Evolutionary conservation across 2,888 invertebrate genomes (phyloP), one percentile per base, ranked within the genome.

Genomic region (Acronicta psi): DNA sequence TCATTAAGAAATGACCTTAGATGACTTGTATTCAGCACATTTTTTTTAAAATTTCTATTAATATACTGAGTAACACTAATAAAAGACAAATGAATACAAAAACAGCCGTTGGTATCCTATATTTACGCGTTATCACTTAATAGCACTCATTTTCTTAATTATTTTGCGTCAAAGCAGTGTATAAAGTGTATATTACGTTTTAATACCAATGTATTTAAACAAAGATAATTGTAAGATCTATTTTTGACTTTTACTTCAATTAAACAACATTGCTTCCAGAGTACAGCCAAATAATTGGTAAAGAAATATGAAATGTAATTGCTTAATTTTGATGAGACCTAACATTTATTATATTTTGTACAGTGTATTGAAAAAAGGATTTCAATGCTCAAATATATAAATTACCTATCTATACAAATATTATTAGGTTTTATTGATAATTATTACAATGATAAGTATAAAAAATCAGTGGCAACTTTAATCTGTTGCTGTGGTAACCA

Each of bases 151-250:
- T 53, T 67, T 65, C 20, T 17, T 25, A 59, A 69, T 57, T 34
- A 18, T 47, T 47, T 47, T 64, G 66, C 67, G 71, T 70, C 67
- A 68, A 46, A 45, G 18, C 44, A 34, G 31, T 20, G 7, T 50
- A 52, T 42, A 20, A 9, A 25, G 9, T 53, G 10, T 43, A 34
- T 23, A 50, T 38, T 40, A 38, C 25, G 40, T 38, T 50, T 31
- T 50, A 67, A 46, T 50, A 54, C 53, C 25, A 51, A 53, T 46
- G 11, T 47, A 11, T 42, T 29, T 25, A 46, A 46, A 46, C 43
- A 44, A 43, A 50, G 45, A 50, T 45, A 47, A 18, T 23, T 36
- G 47, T 58, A 11, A 29, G 29, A 53, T 58, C 45, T 34, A 42
- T 29, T 36, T 44, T 34, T 53, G 49, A 57, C 67, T 62, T 42